These are phyloP conservation scores for Lipotes vexillifer DNA, from an alignment of 2,113 vertebrate genomes.

Conservation along the genomic window DNA sequence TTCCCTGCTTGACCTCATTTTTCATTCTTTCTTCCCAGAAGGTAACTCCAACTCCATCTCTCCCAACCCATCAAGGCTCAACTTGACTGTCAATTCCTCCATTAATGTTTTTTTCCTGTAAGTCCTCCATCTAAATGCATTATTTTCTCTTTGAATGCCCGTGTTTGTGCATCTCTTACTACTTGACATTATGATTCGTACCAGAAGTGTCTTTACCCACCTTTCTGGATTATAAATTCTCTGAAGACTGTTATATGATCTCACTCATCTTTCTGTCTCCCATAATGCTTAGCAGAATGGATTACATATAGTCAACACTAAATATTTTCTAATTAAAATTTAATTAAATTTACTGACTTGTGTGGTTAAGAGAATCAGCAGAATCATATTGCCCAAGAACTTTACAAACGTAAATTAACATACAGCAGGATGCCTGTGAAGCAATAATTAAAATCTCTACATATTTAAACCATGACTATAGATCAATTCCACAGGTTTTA, in stretches of 20 bases:
- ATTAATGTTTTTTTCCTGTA: not conserved
- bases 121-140: not conserved
- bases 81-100: not conserved
- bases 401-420: conserved; percentile 4
- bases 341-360: not conserved
- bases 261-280: not conserved
- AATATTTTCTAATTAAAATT: not conserved
- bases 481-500: not conserved
- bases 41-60: not conserved
- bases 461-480: not conserved
- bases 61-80: not conserved
- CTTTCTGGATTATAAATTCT: not conserved
- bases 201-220: not conserved
- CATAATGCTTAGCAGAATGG: not conserved
- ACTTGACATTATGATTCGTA: not conserved
- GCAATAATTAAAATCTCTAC: not conserved
- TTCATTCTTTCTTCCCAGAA: conserved; percentile 7
- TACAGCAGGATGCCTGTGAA: not conserved
- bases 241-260: not conserved
- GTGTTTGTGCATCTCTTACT: not conserved
- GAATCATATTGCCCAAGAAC: not conserved
- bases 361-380: not conserved
- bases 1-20: not conserved
- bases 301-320: not conserved
- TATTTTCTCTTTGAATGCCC: not conserved